phyloP scores from a whole-genome alignment of 2,888 invertebrate species.

The Leptinotarsa juncta region DNA sequence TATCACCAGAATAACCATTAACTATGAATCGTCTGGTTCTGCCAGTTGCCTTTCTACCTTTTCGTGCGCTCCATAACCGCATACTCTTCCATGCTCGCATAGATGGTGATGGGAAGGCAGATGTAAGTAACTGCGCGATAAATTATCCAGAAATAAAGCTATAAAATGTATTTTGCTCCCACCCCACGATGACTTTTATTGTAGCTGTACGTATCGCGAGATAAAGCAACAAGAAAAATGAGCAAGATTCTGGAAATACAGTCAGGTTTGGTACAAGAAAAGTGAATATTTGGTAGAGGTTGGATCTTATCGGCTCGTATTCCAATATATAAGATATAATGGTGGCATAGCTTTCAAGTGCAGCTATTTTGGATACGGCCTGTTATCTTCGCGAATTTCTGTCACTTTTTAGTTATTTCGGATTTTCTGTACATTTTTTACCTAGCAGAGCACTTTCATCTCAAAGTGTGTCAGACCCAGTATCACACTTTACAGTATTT shows the following conservation, averaged over 20 bases:
- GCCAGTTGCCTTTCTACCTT: constrained; percentile 3
- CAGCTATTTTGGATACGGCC: neutral
- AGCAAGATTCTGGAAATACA: constrained; percentile 23
- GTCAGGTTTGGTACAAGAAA: neutral
- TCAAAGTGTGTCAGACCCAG: no score
- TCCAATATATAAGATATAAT: neutral
- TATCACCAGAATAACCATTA: constrained; percentile 8
- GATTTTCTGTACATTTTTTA: no score
- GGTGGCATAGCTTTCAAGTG: neutral
- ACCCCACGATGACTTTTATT: constrained; percentile 27
- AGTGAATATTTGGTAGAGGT: constrained; percentile 3
- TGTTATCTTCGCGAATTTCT: no score
- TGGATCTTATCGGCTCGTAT: neutral
- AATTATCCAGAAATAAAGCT: constrained; percentile 37
- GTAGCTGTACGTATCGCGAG: constrained; percentile 25
- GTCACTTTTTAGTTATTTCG: no score
- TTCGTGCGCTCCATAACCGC: constrained; percentile 8
- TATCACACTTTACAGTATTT: no score
- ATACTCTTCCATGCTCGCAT: constrained; percentile 13
- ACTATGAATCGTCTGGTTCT: neutral
- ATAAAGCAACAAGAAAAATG: constrained; percentile 21
- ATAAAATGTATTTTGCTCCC: constrained; percentile 29
- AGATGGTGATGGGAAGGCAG: constrained; percentile 22
- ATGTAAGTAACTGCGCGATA: constrained; percentile 38
- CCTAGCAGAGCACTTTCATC: no score